Evolutionary conservation across 1,140 invertebrate genomes (phyloP), one percentile per base, ranked within the genome.

Genomic region (Heliothis subflexa): DNA sequence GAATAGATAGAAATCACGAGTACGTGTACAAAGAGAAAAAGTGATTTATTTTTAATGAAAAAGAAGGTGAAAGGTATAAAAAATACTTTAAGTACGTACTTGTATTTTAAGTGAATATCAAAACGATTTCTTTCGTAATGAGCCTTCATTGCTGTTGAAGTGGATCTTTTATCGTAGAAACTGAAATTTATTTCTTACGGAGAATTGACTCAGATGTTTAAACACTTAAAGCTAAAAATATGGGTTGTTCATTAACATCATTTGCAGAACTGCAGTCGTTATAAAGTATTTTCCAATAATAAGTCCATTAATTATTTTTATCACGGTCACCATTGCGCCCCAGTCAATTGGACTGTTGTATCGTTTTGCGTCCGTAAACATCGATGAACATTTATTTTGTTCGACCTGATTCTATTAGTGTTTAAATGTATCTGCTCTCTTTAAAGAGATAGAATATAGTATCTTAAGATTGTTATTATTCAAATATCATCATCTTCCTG

Each of bases 231-330:
- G 14, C n/a, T 40, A 10, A 62, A 62, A 62, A 40, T 62, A 62
- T 40, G 16, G n/a, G 14, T 49, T 16, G n/a, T 49, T 49, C 40
- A 49, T 66, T 66, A 47, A 7, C 45, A 49, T 66, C 62, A 66
- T 49, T 66, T 16, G 62, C 45, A 70, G 71, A 45, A 18, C 12
- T 47, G 45, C 16, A 47, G 61, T n/a, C 52, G 45, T 25, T 79
- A 21, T 78, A 45, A 83, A 83, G 66, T 72, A 78, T 81, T 83
- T 83, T 78, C 75, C 82, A 54, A 83, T 83, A 75, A 78, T 81
- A 78, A 61, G 11, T 50, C 77, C 71, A 81, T 83, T 83, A 79
- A 81, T 81, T 75, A 70, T 79, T 81, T 81, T 83, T 83, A 83
- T 79, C 78, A 68, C 33, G 54, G 57, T 54, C 50, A 70, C 78